Conservation (phyloP, 2,797 vertebrate genomes). For the Scolopax bukidnonensis region DNA sequence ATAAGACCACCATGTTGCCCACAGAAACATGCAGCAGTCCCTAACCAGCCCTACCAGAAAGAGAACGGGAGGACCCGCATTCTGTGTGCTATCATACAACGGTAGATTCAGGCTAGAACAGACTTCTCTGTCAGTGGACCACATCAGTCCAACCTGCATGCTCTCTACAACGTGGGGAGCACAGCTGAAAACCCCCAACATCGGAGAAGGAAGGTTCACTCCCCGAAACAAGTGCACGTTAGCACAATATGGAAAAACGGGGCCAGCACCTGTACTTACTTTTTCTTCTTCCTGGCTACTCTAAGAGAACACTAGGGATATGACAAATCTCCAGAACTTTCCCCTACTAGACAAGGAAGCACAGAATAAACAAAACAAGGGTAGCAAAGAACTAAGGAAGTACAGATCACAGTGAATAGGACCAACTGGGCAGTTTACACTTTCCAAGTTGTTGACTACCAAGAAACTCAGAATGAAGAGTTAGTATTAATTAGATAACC, state of each 20-base stretch:
- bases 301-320: neutral
- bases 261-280: neutral
- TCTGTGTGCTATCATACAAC: neutral
- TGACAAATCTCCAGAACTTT: neutral
- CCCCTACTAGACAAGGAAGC: neutral
- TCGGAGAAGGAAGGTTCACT: neutral
- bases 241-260: neutral
- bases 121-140: neutral
- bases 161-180: neutral
- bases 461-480: neutral
- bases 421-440: neutral
- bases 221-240: neutral
- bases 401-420: neutral
- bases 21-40: neutral
- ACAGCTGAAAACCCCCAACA: neutral
- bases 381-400: neutral
- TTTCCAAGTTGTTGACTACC: neutral
- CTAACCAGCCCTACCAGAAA: neutral
- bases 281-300: neutral
- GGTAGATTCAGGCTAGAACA: neutral
- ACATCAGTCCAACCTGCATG: neutral
- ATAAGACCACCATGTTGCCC: neutral
- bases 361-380: neutral
- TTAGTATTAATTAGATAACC: neutral
- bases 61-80: rapidly evolving